Evolutionary conservation across 2,113 vertebrate species (phyloP).

Genomic region (Channa maculata): DNA sequence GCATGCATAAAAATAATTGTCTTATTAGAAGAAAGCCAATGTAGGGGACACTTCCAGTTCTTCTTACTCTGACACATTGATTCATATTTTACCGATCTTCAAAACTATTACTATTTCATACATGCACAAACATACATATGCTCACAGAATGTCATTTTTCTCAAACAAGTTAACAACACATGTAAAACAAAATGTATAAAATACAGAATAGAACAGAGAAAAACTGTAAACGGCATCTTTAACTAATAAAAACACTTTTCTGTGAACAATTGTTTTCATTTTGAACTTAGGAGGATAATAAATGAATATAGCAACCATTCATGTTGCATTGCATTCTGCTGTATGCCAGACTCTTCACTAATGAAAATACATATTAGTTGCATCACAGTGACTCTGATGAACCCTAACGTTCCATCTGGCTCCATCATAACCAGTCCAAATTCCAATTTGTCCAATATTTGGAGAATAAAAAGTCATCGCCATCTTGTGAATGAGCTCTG

Average conservation of each 20-base stretch:
- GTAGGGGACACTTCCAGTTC: conserved; percentile 33
- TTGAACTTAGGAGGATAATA: too few species aligned
- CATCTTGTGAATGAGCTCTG: too few species aligned
- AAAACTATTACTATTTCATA: conserved; percentile 9
- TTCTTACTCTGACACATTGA: conserved; percentile 2
- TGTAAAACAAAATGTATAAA: not conserved
- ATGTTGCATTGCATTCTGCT: not conserved
- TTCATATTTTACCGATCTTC: conserved; percentile 39
- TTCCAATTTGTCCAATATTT: not conserved
- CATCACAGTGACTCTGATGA: not conserved
- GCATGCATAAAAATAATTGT: conserved; percentile 72
- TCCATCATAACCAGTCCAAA: not conserved
- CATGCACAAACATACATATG: not conserved
- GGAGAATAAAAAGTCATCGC: too few species aligned
- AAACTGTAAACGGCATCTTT: not conserved
- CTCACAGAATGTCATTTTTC: conserved; percentile 11
- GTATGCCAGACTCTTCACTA: too few species aligned
- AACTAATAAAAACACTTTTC: not conserved
- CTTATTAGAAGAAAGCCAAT: conserved; percentile 67
- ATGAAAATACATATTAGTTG: too few species aligned
- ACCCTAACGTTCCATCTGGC: not conserved
- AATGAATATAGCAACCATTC: not conserved
- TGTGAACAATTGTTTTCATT: too few species aligned
- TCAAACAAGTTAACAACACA: conserved; percentile 24
- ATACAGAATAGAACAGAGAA: not conserved